Evolutionary conservation across 2,888 invertebrate genomes (phyloP).

Genomic region (Pollenia amentaria): DNA sequence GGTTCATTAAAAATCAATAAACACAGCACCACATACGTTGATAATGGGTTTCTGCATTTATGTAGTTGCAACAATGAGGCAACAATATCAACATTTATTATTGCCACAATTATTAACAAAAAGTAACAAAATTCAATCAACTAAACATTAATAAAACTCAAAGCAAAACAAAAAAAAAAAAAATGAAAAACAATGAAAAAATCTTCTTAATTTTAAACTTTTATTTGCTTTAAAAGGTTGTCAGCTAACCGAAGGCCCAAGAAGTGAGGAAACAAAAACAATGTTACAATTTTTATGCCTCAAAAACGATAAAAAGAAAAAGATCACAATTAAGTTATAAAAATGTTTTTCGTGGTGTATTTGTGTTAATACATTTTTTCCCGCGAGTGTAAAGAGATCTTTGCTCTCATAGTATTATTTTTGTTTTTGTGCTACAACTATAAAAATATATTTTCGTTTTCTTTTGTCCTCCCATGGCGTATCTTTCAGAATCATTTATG

Average conservation of each 20-base stretch:
- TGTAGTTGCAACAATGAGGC: conserved; percentile 45
- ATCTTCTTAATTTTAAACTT: conserved; percentile 16
- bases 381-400: conserved; percentile 52
- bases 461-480: conserved; percentile 1
- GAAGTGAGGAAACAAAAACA: conserved; percentile 60
- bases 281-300: conserved; percentile 75
- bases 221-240: conserved; percentile 9
- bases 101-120: conserved; percentile 25
- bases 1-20: conserved; percentile 83
- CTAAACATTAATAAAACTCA: conserved; percentile 56
- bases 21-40: conserved; percentile 75
- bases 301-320: conserved; percentile 12
- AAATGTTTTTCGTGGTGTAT: conserved; percentile 58
- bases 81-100: conserved; percentile 43
- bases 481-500: conserved; percentile 12
- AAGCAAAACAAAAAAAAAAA: conserved; percentile 4
- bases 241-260: neutral
- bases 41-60: conserved; percentile 50
- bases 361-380: conserved; percentile 28
- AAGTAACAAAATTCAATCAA: conserved; percentile 66
- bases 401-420: conserved; percentile 36
- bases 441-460: conserved; percentile 49
- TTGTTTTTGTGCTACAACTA: neutral
- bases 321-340: conserved; percentile 71
- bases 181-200: conserved; percentile 4